Evolutionary conservation across 1,140 invertebrate species (phyloP), one percentile per base, ranked within the genome.

Genomic region (Zaprionus taronus): DNA sequence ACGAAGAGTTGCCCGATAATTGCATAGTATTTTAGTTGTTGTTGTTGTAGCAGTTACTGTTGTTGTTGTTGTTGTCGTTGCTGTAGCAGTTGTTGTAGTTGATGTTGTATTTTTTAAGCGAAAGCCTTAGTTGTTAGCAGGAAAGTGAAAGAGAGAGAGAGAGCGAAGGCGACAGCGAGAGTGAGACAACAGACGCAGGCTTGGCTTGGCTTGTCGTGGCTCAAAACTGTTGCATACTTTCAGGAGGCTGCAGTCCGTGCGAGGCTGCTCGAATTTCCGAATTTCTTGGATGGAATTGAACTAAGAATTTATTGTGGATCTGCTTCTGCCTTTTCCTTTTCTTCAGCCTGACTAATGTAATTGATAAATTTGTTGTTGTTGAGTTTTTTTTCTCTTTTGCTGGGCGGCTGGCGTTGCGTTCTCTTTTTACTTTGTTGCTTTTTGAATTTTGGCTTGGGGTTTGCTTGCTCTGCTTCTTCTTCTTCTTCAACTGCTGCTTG

Each of bases 401-500:
- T 91, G 90, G 90, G 90, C 90, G 90, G 90, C 90, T 91, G 81
- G 82, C 83, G 90, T 91, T 91, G 79, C 90, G 72, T 72, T 75
- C 66, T 70, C 60, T 55, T 61, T 58, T 31, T 36, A 61, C 38
- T 31, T 51, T 55, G 20, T 70, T 41, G 31, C 34, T 57, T 57
- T 56, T 53, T 36, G 38, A 22, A 26, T 47, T 49, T 60, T 67
- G 26, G 58, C 47, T 72, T 79, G 26, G 55, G 51, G 5, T 31
- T 64, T 5, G 17, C 53, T 71, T 55, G 26, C n/a, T 58, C 22
- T 67, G 38, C 51, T 56, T 24, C 31, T 11, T 9, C 31, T 47
- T 49, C 31, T 20, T 20, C 20, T 20, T 20, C 20, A 1, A 1
- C 20, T 36, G 15, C 56, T 58, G 34, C 55, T 34, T 68, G n/a